Evolutionary conservation across 2,113 vertebrate genomes (phyloP).

Genomic region (Marmota monax): DNA sequence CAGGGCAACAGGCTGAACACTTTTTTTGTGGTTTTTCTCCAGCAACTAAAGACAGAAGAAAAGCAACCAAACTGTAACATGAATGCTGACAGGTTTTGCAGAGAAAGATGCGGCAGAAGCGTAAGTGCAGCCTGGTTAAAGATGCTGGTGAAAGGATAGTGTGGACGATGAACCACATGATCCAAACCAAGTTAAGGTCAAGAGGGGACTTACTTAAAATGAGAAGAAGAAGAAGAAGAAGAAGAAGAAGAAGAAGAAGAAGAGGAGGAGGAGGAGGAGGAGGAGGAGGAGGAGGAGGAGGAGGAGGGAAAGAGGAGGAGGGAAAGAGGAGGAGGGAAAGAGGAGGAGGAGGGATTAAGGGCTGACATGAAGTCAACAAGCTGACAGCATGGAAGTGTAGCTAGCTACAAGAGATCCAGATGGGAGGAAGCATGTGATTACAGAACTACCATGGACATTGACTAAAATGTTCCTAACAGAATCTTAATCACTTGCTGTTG

Average conservation of each 20-base stretch:
- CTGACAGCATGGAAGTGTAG: neutral
- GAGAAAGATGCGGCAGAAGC: neutral
- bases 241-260: neutral
- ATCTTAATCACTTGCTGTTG: neutral
- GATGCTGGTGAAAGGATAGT: neutral
- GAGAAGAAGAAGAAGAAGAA: neutral
- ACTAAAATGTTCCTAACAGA: conserved; percentile 30
- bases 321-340: neutral
- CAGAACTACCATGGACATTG: neutral
- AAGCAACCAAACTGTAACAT: neutral
- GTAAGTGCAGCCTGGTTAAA: neutral
- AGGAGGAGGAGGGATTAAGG: neutral
- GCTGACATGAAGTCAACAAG: neutral
- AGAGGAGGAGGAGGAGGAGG: neutral
- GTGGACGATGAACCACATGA: neutral
- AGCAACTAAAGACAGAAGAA: neutral
- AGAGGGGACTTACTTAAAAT: neutral
- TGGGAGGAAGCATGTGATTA: neutral
- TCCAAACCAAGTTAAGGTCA: neutral
- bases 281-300: no score
- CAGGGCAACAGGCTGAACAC: neutral
- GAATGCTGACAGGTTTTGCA: neutral
- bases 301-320: no score
- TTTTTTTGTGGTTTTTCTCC: neutral
- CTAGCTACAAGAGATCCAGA: neutral